Evolutionary conservation across 2,797 vertebrate genomes (phyloP).

Genomic region (Sorex maritimensis): DNA sequence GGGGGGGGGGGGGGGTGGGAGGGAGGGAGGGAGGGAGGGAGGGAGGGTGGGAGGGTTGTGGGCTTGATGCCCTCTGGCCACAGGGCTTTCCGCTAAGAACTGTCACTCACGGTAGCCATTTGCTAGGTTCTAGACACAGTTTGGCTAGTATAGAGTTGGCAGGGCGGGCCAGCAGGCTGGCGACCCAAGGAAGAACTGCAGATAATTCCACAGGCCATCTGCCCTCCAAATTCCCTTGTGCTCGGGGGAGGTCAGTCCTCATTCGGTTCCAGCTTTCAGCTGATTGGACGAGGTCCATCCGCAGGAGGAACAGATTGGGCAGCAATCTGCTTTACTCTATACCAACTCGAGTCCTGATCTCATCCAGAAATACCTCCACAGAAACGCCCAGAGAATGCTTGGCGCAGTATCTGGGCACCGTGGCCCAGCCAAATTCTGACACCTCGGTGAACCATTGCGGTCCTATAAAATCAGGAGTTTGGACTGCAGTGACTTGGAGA

Average conservation of each 20-base stretch:
- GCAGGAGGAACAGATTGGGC: background rate
- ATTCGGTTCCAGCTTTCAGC: background rate
- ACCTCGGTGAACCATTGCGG: background rate
- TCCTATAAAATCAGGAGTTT: background rate
- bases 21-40: background rate
- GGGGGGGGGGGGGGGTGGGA: too few species aligned
- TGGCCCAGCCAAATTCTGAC: background rate
- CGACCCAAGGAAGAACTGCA: background rate
- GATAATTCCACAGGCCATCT: background rate
- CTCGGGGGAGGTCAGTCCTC: background rate
- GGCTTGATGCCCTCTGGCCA: too few species aligned
- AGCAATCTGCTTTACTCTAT: background rate
- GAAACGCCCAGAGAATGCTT: background rate
- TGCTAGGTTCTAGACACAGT: too few species aligned
- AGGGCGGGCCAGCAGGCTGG: background rate
- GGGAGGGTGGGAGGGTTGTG: background rate
- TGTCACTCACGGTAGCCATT: too few species aligned
- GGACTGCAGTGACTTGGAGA: background rate
- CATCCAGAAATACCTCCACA: background rate
- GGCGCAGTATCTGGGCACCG: background rate
- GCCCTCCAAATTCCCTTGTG: background rate
- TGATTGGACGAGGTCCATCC: background rate
- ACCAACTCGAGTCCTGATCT: background rate
- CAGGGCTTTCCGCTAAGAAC: too few species aligned
- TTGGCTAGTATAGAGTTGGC: background rate